Percentiles rank a stretch among this genome's conserved stretches.
These are phyloP conservation scores for Rhopalosiphum padi DNA, from an alignment of 1,140 invertebrate genomes.

Conservation along the genomic window DNA sequence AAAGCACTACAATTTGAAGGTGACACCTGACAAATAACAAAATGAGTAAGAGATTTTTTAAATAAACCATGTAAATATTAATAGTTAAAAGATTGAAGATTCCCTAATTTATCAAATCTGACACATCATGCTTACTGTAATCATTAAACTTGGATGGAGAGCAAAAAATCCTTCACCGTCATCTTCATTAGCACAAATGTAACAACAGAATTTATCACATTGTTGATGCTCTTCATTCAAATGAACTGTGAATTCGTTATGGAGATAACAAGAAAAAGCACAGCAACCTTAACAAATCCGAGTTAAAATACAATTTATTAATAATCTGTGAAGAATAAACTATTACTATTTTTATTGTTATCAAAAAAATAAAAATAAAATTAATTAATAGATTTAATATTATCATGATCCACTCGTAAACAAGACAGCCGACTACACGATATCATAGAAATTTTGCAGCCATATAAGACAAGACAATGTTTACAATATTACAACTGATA, in stretches of 20 bases:
- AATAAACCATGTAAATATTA: neutral
- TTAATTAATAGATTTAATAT: neutral
- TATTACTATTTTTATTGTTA: neutral
- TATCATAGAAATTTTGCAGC: neutral
- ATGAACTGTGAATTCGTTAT: neutral
- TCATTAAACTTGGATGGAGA: neutral
- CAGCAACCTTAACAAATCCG: slow-evolving; percentile 28
- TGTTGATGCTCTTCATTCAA: slow-evolving; percentile 17
- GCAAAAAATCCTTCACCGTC: slow-evolving; percentile 20
- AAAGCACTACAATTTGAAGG: neutral
- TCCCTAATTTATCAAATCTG: neutral
- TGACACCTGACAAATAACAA: neutral
- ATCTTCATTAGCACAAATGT: slow-evolving; percentile 37
- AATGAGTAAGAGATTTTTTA: neutral
- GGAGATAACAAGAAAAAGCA: slow-evolving; percentile 5
- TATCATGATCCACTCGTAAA: neutral
- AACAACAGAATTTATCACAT: slow-evolving; percentile 49
- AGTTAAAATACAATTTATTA: neutral
- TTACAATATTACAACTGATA: neutral
- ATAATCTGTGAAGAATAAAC: neutral
- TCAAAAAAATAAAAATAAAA: neutral
- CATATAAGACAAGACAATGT: neutral
- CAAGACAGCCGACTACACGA: neutral
- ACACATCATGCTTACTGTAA: neutral
- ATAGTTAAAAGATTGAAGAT: neutral